Conservation (phyloP, 2,888 invertebrate species). For the Phyto melanocephala region DNA sequence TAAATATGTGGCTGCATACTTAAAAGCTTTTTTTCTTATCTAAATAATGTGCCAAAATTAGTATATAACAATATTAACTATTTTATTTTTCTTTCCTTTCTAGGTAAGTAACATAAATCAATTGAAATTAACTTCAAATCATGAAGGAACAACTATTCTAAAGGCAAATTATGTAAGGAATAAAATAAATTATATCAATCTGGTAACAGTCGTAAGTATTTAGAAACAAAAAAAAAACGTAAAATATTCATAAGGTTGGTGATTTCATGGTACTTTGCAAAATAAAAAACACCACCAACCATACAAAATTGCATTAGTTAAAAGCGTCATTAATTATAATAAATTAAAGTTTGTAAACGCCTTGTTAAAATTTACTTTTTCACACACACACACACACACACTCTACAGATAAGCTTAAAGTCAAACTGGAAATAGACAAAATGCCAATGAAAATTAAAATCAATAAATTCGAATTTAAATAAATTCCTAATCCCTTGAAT, state of each 20-base stretch:
- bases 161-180: slow-evolving; percentile 55
- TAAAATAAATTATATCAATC: slow-evolving; percentile 26
- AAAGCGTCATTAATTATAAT: slow-evolving; percentile 48
- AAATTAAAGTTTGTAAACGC: slow-evolving; percentile 54
- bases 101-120: slow-evolving; percentile 51
- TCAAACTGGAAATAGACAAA: not conserved
- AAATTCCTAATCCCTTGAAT: slow-evolving; percentile 29
- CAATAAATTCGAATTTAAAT: slow-evolving; percentile 56
- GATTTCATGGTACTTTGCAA: not conserved
- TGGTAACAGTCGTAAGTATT: slow-evolving; percentile 50
- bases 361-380: slow-evolving; percentile 51
- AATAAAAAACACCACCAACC: slow-evolving; percentile 37
- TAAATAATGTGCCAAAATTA: not conserved
- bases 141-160: not conserved
- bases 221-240: slow-evolving; percentile 27
- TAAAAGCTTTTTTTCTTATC: not conserved
- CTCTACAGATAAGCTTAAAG: not conserved
- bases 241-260: slow-evolving; percentile 56
- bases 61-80: not conserved
- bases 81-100: slow-evolving; percentile 20
- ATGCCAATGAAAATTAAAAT: slow-evolving; percentile 28
- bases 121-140: not conserved
- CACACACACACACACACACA: not conserved
- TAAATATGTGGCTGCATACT: slow-evolving; percentile 39
- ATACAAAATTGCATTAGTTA: slow-evolving; percentile 15